Evolutionary conservation across 35 echinoderm and acorn worm genomes (phyloP).

Genomic region (Patiria miniata): DNA sequence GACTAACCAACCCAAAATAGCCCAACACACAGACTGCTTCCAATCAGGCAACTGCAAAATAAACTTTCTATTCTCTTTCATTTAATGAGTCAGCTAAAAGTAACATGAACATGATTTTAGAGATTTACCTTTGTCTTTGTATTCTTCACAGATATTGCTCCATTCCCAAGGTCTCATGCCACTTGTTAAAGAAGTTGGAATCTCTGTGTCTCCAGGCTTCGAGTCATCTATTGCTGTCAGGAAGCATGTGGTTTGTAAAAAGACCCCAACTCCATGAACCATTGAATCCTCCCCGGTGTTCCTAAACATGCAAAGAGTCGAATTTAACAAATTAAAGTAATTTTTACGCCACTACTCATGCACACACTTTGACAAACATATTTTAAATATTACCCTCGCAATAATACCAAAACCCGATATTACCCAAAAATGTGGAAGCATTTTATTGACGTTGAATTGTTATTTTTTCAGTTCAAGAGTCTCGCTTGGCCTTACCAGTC

Average conservation of each 20-base stretch:
- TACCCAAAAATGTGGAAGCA: background rate
- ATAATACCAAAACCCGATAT: background rate
- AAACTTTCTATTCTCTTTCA: too few relatives aligned
- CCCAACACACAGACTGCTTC: too few relatives aligned
- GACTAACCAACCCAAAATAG: too few relatives aligned
- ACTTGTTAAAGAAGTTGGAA: conserved; percentile 28
- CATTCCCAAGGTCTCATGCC: conserved; percentile 30
- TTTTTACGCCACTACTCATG: too few relatives aligned
- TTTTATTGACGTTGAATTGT: background rate
- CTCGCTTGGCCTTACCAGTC: conserved; percentile 4
- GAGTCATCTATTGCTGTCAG: conserved; percentile 19
- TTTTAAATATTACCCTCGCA: too few relatives aligned
- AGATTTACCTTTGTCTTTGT: background rate
- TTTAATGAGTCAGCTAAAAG: background rate
- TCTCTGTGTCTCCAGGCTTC: conserved; percentile 41
- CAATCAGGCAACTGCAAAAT: too few relatives aligned
- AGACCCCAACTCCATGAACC: too few relatives aligned
- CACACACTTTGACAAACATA: too few relatives aligned
- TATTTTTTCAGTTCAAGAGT: background rate
- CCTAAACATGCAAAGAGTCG: too few relatives aligned
- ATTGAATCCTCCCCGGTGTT: too few relatives aligned
- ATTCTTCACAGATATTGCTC: conserved; percentile 1
- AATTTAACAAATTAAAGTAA: too few relatives aligned
- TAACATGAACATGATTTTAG: background rate
- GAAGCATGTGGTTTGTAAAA: conserved; percentile 1